These are phyloP conservation scores for Diphyllodes magnificus DNA, from an alignment of 2,113 vertebrate genomes.

Conservation along the genomic window DNA sequence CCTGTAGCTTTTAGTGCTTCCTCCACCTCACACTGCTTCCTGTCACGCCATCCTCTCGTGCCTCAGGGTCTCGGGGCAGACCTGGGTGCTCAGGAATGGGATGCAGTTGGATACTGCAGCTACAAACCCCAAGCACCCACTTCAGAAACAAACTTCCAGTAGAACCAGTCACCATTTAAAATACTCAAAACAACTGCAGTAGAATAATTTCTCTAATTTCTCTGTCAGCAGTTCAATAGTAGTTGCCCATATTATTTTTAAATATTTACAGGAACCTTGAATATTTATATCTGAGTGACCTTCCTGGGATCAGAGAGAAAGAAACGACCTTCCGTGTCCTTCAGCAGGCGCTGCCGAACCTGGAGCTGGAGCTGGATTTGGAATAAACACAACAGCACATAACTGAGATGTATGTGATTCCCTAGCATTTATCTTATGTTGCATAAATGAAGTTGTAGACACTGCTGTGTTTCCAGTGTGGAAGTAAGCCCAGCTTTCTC, in stretches of 20 bases:
- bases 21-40: background rate
- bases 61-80: background rate
- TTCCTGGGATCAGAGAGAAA: constrained; percentile 85
- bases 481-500: background rate
- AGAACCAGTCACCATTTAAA: background rate
- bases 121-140: background rate
- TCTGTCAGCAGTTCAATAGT: background rate
- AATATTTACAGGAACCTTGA: constrained; percentile 82
- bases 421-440: background rate
- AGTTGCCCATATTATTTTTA: background rate
- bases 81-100: background rate
- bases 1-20: background rate
- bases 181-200: background rate
- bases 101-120: background rate
- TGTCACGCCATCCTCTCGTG: rapidly evolving
- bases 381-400: background rate
- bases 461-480: background rate
- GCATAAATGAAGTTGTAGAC: background rate
- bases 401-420: background rate
- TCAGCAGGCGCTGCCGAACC: constrained; percentile 78
- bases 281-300: constrained; percentile 87
- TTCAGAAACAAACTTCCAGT: background rate
- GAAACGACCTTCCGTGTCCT: constrained; percentile 73
- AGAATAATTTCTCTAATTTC: background rate
- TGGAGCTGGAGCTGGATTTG: constrained; percentile 80